Evolutionary conservation across 2,797 vertebrate species (phyloP), one percentile per base, ranked within the genome.

Genomic region (Cirrhinus mrigala): DNA sequence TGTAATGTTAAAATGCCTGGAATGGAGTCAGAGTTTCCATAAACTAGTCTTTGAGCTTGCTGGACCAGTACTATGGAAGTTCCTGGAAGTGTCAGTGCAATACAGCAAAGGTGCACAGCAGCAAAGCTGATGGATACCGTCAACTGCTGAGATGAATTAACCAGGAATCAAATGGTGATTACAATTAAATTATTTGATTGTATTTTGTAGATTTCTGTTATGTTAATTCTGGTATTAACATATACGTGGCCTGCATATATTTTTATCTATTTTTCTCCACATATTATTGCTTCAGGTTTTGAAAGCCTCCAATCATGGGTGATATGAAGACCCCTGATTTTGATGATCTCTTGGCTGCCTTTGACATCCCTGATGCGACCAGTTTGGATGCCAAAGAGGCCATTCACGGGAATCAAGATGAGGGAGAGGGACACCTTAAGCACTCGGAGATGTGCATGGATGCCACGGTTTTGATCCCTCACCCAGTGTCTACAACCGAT

Each of bases 311-410:
- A 95, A 93, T 94, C 95, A 99, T 99, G 98, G 98, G 98, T 96
- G 98, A 99, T 94, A 99, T 99, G 98, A 99, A 99, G 95, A 99
- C 98, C 92, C 98, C 98, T 24, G 98, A 99, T 94, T 99, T 99
- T 87, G 98, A 99, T 91, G 98, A 99, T 94, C 97, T 99, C 58
- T 92, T 99, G 94, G 98, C 98, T 87, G 98, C 98, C 90, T 99
- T 99, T 94, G 98, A 99, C 94, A 99, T 99, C 95, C 98, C 98
- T 18, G 98, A 99, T 93, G 97, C 97, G 0, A 97, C 98, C 6
- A 97, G 98, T 91, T 95, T 99, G 40, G 98, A 98, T 89, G 96
- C 97, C 89, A 99, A 99, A 93, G 98, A 99, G 93, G 93, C 96
- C 88, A 97, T 97, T 86, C 97, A 97, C 1, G 95, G 96, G 4